Percentiles rank a stretch among this genome's conserved stretches.
phyloP scores from a whole-genome alignment of 2,797 vertebrate genomes.

The Labroides dimidiatus region DNA sequence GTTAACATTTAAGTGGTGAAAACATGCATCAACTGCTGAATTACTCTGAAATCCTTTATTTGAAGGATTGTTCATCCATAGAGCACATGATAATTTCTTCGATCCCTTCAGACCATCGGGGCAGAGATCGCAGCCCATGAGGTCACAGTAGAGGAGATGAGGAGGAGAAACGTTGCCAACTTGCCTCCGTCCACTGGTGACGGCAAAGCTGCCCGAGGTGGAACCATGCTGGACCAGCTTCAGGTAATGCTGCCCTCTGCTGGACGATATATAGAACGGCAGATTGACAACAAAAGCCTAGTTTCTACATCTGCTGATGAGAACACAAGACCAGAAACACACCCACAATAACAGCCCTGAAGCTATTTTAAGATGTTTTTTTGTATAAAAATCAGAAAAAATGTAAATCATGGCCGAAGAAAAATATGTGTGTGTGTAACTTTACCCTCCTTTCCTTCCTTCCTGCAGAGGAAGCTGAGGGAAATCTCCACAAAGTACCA shows the following conservation, averaged over 20 bases:
- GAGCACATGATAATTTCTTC: neutral
- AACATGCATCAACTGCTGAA: neutral
- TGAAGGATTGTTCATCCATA: neutral
- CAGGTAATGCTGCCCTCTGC: conserved; percentile 87
- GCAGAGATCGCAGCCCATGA: conserved; percentile 94
- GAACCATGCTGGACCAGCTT: conserved; percentile 90
- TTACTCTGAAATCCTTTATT: neutral
- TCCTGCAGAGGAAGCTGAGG: conserved; percentile 91
- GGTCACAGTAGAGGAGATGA: conserved; percentile 91
- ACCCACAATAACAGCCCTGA: neutral
- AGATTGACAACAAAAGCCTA: neutral
- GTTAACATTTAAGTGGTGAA: neutral
- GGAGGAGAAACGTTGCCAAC: conserved; percentile 85
- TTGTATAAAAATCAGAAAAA: neutral
- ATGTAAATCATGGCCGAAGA: neutral
- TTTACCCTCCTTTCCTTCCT: neutral
- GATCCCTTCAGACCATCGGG: conserved; percentile 88
- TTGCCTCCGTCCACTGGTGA: conserved; percentile 83
- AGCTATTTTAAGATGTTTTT: too few species aligned
- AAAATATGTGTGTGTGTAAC: neutral
- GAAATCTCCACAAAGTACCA: conserved; percentile 97
- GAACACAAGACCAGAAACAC: neutral
- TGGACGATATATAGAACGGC: conserved; percentile 45
- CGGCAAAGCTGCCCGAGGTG: conserved; percentile 85
- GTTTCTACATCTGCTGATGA: neutral